Percentiles rank a stretch among this genome's conserved stretches.
These are phyloP conservation scores for Scolopax rusticola DNA, from an alignment of 2,797 vertebrate genomes.

Conservation along the genomic window DNA sequence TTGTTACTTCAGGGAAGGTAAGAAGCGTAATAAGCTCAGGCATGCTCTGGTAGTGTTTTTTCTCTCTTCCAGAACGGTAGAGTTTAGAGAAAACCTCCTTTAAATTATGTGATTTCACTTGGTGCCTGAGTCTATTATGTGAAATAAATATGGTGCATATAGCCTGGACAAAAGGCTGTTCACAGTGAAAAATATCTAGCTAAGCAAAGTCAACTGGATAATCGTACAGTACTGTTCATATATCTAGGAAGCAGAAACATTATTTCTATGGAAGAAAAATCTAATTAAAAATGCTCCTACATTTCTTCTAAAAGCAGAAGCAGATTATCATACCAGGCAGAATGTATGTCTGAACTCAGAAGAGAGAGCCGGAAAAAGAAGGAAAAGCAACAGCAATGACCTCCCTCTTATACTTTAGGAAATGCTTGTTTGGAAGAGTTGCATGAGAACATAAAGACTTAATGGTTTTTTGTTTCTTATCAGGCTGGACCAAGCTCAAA, in stretches of 20 bases:
- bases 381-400: not conserved
- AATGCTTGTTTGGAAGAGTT: conserved; percentile 50
- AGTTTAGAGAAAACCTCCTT: not conserved
- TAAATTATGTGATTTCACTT: not conserved
- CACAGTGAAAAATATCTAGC: not conserved
- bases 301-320: not conserved
- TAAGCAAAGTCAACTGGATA: not conserved
- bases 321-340: not conserved
- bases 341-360: not conserved
- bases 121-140: not conserved
- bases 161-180: not conserved
- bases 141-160: not conserved
- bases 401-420: conserved; percentile 31
- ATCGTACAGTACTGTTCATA: not conserved
- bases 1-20: not conserved
- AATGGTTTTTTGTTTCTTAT: conserved; percentile 39
- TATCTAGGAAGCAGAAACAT: not conserved
- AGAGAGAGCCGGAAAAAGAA: conserved; percentile 12
- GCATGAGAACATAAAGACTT: conserved; percentile 22
- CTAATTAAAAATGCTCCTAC: not conserved
- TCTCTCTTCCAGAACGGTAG: not conserved
- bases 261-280: not conserved
- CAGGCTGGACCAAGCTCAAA: conserved; percentile 26
- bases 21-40: not conserved
- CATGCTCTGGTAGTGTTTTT: not conserved